These are phyloP conservation scores for Patella pellucida DNA, from an alignment of 2,888 invertebrate genomes.

Conservation along the genomic window DNA sequence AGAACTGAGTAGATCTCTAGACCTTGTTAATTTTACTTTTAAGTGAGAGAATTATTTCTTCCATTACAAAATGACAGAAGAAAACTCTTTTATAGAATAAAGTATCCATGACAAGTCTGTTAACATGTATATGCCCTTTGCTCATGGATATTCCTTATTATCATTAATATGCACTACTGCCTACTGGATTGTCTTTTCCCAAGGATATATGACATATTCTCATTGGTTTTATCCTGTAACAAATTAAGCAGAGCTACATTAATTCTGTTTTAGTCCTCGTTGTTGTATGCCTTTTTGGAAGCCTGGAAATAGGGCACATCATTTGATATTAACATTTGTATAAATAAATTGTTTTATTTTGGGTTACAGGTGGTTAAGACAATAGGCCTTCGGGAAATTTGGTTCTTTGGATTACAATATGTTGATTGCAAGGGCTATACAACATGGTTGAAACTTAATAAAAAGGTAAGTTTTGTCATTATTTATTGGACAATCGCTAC, in stretches of 20 bases:
- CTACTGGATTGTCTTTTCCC: no score
- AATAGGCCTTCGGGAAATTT: constrained; percentile 97
- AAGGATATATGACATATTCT: no score
- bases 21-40: background rate
- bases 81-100: background rate
- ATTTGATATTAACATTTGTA: no score
- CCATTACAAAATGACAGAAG: background rate
- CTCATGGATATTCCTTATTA: no score
- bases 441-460: constrained; percentile 99
- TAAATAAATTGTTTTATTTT: constrained; percentile 16
- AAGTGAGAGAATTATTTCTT: background rate
- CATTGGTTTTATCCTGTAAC: no score
- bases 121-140: no score
- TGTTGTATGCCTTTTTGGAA: no score
- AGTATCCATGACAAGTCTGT: background rate
- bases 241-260: no score
- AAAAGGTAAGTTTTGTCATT: constrained; percentile 83
- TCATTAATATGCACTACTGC: no score
- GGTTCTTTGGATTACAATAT: constrained; percentile 99
- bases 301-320: no score
- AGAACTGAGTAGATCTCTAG: background rate
- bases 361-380: constrained; percentile 89
- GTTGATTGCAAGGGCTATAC: constrained; percentile 97
- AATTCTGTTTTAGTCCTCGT: no score
- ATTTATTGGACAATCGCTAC: background rate